Base-by-base conservation (phyloP, 2,888 invertebrate species). In the Hyppa rectilinea region DNA sequence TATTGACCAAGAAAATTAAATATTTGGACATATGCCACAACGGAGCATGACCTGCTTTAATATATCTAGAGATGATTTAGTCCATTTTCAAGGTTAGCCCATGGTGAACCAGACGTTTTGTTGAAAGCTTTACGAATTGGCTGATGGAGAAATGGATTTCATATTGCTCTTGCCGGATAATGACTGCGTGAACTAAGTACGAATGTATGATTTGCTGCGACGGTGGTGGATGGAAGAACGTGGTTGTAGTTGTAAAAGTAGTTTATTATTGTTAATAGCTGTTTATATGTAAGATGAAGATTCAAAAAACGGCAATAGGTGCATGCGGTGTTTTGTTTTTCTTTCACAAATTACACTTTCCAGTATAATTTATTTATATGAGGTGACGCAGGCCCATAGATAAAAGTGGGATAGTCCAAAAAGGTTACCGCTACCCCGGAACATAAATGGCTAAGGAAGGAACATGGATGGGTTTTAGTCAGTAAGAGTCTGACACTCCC, bases 1-100 rank as follows among this genome's bases (percentile, higher is more conserved):
- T 50, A 4, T 72, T 31, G 3, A 67, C 20, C 10, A 63, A 40
- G 40, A 62, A 67, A 72, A 72, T 36, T 2, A 38, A 71, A 55
- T 34, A 55, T 72, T 64, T 64, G 26, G 34, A 64, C 31, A 50
- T 40, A 50, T 36, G 23, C 17, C n/a, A 50, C 17, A 31, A 14
- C 12, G 7, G 26, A 49, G 40, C 38, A 55, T 26, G 29, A 50
- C 36, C 34, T 29, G 17, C 5, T 45, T 36, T 26, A n/a, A 7
- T 56, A 23, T 20, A n/a, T 38, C 4, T 23, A n/a, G 26, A 36
- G 26, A 36, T 38, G 20, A 40, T 53, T 9, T 36, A 36, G 14
- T 52, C 7, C 26, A 29, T 38, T 14, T 29, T 31, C 31, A 20
- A 38, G 20, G 23, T 20, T 36, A 38, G 20, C 2, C 4, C 29